phyloP scores from a whole-genome alignment of 2,888 invertebrate species.

The Stenurella melanura region DNA sequence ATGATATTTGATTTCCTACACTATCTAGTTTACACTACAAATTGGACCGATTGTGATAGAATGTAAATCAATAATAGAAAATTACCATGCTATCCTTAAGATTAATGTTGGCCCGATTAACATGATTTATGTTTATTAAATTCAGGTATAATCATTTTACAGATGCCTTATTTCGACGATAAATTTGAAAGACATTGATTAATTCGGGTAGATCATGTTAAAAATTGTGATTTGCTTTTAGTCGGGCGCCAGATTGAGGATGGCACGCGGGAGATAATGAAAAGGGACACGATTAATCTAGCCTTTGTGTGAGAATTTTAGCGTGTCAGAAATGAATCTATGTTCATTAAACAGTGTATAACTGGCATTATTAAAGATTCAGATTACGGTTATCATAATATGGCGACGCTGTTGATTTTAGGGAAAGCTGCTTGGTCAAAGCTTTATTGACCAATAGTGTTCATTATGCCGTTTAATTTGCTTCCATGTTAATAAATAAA shows the following conservation, averaged over 20 bases:
- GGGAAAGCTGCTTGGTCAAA: too few species aligned
- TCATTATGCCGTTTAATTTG: too few species aligned
- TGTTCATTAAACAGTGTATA: slow-evolving; percentile 11
- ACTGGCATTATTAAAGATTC: neutral
- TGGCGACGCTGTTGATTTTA: neutral
- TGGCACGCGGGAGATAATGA: slow-evolving; percentile 23
- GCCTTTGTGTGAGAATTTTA: slow-evolving; percentile 17
- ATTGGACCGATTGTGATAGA: slow-evolving; percentile 41
- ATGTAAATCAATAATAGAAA: slow-evolving; percentile 40
- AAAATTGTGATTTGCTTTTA: slow-evolving; percentile 37
- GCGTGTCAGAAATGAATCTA: slow-evolving; percentile 7
- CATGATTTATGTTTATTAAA: slow-evolving; percentile 43
- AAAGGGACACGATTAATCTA: slow-evolving; percentile 20
- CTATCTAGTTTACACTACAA: slow-evolving; percentile 18
- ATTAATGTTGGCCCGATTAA: slow-evolving; percentile 39
- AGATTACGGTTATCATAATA: neutral
- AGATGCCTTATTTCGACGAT: slow-evolving; percentile 30
- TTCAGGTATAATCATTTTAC: slow-evolving; percentile 36
- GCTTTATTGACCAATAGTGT: too few species aligned
- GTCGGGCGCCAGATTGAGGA: slow-evolving; percentile 26
- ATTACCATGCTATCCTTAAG: slow-evolving; percentile 30
- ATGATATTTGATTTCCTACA: slow-evolving; percentile 31
- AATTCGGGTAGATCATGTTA: slow-evolving; percentile 28
- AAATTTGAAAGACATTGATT: slow-evolving; percentile 39
- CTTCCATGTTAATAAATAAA: too few species aligned